A percentile compares a stretch with the other conserved stretches of the same genome.
Evolutionary conservation across 1,140 invertebrate genomes (phyloP).

Genomic region (Bombus cullumanus): DNA sequence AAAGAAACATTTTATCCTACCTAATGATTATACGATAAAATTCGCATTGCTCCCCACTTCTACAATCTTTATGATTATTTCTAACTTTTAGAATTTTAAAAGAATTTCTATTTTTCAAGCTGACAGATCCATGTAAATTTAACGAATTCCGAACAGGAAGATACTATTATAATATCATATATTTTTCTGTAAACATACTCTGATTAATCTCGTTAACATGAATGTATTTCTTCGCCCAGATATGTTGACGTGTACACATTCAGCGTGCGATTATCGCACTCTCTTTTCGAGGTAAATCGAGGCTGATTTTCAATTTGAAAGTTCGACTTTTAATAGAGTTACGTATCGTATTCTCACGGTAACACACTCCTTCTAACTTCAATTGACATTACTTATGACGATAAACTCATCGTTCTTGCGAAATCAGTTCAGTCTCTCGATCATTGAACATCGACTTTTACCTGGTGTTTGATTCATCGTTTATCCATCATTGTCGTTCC

Average conservation of each 20-base stretch:
- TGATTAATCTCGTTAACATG: background rate
- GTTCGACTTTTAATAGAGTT: background rate
- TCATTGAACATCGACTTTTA: slow-evolving; percentile 36
- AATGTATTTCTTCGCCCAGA: no score
- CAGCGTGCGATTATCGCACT: background rate
- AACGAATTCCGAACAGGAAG: background rate
- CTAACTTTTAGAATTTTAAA: background rate
- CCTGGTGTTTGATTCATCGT: slow-evolving; percentile 14
- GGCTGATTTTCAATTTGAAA: slow-evolving; percentile 18
- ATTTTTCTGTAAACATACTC: background rate
- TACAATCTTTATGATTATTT: background rate
- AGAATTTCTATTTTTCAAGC: background rate
- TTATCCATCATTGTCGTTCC: background rate
- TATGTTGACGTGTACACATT: background rate
- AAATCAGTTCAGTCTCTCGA: slow-evolving; percentile 20
- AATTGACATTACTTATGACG: background rate
- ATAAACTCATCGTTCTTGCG: background rate
- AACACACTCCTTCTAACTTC: background rate
- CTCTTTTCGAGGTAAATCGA: background rate
- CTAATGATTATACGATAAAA: background rate
- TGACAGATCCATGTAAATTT: background rate
- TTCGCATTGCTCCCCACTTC: background rate
- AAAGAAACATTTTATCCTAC: background rate
- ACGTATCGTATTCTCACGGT: slow-evolving; percentile 35
- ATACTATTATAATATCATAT: background rate